phyloP scores from a whole-genome alignment of 2,113 vertebrate genomes.

The Centropus unirufus region DNA sequence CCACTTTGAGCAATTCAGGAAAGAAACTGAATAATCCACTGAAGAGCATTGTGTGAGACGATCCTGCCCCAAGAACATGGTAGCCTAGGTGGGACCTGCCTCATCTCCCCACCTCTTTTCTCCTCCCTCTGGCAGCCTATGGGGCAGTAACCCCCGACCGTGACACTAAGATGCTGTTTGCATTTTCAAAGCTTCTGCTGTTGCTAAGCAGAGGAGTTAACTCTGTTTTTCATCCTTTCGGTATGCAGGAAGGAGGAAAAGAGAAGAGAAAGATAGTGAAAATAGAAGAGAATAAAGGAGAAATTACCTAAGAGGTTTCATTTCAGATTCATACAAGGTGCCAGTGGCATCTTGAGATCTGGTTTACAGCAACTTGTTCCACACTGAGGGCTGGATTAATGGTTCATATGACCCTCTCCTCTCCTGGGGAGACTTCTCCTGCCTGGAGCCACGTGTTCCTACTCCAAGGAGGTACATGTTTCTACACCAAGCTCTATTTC shows the following conservation, averaged over 20 bases:
- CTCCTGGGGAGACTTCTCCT: not conserved
- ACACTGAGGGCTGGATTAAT: not conserved
- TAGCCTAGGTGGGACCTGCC: not conserved
- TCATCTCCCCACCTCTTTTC: not conserved
- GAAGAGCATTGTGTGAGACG: not conserved
- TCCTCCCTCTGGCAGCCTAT: not conserved
- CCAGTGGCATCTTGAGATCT: not conserved
- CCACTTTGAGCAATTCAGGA: not conserved
- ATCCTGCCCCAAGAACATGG: not conserved
- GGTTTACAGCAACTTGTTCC: not conserved
- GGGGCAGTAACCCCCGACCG: not conserved
- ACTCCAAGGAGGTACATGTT: not conserved
- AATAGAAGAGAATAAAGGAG: not conserved
- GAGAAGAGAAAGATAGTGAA: constrained; percentile 14
- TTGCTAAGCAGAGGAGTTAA: constrained; percentile 55
- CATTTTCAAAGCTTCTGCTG: constrained; percentile 34
- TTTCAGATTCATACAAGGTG: not conserved
- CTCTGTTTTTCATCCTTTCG: not conserved
- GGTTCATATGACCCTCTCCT: not conserved
- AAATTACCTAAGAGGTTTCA: not conserved
- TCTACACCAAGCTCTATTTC: not conserved
- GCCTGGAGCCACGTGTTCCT: not conserved
- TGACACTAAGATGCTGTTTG: not conserved
- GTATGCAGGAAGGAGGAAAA: not conserved
- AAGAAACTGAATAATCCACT: not conserved